Evolutionary conservation across 2,797 vertebrate species (phyloP).

Genomic region (Poeciliopsis paucimaculata): DNA sequence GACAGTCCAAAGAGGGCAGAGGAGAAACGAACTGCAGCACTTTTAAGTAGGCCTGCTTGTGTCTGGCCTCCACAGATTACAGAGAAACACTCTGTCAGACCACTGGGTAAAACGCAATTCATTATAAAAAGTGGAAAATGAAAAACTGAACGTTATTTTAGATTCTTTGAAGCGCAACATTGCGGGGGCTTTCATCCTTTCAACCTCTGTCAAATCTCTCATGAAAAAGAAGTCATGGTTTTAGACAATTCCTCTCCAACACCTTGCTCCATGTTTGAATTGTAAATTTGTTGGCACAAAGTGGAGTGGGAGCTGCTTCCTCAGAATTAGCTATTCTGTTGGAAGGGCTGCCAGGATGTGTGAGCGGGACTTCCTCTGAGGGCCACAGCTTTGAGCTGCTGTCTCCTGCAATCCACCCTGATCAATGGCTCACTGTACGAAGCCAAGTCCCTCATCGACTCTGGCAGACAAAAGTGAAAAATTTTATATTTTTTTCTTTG

Average conservation of each 20-base stretch:
- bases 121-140: not conserved
- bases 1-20: not conserved
- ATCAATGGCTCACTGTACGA: slow-evolving; percentile 67
- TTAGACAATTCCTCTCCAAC: slow-evolving; percentile 74
- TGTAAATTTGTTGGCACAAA: slow-evolving; percentile 82
- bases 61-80: not conserved
- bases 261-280: slow-evolving; percentile 80
- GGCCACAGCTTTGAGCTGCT: slow-evolving; percentile 58
- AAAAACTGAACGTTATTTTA: slow-evolving; percentile 19
- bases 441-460: slow-evolving; percentile 47
- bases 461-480: slow-evolving; percentile 37
- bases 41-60: not conserved
- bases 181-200: slow-evolving; percentile 34
- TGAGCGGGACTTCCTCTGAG: slow-evolving; percentile 76
- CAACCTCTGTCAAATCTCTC: slow-evolving; percentile 60
- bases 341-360: slow-evolving; percentile 80
- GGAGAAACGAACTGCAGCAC: not conserved
- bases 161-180: slow-evolving; percentile 24
- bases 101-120: not conserved
- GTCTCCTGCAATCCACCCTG: slow-evolving; percentile 74
- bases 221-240: slow-evolving; percentile 71
- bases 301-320: slow-evolving; percentile 72
- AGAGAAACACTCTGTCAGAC: not conserved
- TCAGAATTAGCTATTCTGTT: slow-evolving; percentile 84
- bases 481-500: slow-evolving; percentile 12